Base-by-base conservation (phyloP, 2,888 invertebrate species). In the Lochmaea crataegi region DNA sequence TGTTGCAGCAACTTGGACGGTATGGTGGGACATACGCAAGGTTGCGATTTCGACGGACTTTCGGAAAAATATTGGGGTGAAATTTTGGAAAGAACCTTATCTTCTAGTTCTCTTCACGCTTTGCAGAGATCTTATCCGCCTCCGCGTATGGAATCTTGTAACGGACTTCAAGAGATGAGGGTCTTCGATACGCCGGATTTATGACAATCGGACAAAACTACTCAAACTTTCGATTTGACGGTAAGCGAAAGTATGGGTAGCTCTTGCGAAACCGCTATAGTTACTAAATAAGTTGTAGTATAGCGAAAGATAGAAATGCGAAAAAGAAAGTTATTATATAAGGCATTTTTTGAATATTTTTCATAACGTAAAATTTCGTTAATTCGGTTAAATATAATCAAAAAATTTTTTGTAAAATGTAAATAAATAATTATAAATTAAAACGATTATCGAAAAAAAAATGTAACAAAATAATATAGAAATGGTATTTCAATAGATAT, bases 61-160 rank as follows among this genome's bases (percentile, higher is more conserved):
- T 84, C 90, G 85, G 86, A 90, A 86, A 77, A 90, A 83, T 76
- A 91, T 87, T 91, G 91, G 88, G 84, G 86, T 6, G 94, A 94
- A 87, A 94, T 94, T 81, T 87, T 94, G 78, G 94, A 94, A 84
- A 88, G 94, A 9, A 94, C 94, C 0, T 91, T 94, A 10, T 94
- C 94, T 60, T 93, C 93, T 1, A 92, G 90, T 72, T 94, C 94
- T 65, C 88, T 94, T 60, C 94, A 94, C 82, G 92, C 92, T 42
- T 81, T 86, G 5, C 86, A 86, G 67, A 76, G 84, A 53, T 82
- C 84, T 2, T 85, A 83, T 73, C 82, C 83, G 42, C 81, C 81
- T 18, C 78, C 83, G 10, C 76, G 80, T 26, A 84, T 84, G 82
- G 83, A 84, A 18, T 77, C 84, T 22, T 86, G 86, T 78, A 86